Base-by-base conservation (phyloP, 1,140 invertebrate species). In the Drosophila elegans region DNA sequence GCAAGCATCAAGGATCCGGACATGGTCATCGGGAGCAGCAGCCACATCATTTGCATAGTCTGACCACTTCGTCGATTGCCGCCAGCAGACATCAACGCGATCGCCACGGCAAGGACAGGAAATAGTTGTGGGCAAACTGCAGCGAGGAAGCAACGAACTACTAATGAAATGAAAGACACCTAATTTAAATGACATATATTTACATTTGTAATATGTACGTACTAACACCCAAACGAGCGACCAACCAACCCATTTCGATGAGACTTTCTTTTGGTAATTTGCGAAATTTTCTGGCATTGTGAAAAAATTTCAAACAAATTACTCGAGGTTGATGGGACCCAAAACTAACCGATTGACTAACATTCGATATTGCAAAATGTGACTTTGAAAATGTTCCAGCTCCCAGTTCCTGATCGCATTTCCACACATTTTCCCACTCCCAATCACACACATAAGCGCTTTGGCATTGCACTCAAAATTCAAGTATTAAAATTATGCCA, bases 91-190 rank as follows among this genome's bases (percentile, higher is more conserved):
- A 91, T 49, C 86, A 83, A 48, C 59, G 83, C 6, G 83, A 91
- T 67, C 80, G 88, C 34, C 83, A 89, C 74, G 80, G 83, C 71
- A 91, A 91, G 78, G 86, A 91, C 71, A 89, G 89, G 34, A 90
- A 90, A 63, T 90, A 82, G 67, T 44, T 53, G 29, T 21, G 39
- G 39, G 39, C 16, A 21, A 61, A 49, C 48, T 46, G 11, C 32
- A n/a, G 34, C 36, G 63, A 41, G 64, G 66, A 67, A 66, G 64
- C 66, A 86, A 84, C 78, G 79, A 88, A 56, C 56, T 46, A 72
- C 51, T 66, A 72, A 74, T 21, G 16, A 55, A 29, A 54, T 53
- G 60, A 59, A 42, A 39, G 53, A 45, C 56, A 49, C n/a, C 46
- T 57, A 55, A 55, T 52, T 77, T 54, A 64, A 62, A 59, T 59